Conservation (phyloP, 2,113 vertebrate genomes). For the Ceratotherium simum region DNA sequence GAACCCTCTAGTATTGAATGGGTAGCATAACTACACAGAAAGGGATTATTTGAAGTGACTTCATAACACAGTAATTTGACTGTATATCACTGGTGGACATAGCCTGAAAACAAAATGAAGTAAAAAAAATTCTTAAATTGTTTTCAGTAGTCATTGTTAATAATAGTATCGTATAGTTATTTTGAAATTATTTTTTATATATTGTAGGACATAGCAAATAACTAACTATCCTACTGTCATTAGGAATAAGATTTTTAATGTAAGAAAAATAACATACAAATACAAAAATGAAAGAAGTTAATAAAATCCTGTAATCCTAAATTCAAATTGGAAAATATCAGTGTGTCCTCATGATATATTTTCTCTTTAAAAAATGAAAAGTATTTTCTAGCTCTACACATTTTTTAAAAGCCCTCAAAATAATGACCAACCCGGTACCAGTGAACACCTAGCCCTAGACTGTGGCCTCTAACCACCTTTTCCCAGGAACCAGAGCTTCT, state of each 20-base stretch:
- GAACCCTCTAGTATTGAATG: background rate
- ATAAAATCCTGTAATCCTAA: conserved; percentile 40
- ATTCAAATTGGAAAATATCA: background rate
- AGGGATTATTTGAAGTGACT: conserved; percentile 38
- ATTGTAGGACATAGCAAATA: conserved; percentile 13
- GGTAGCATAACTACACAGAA: background rate
- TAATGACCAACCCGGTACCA: background rate
- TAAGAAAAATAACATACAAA: background rate
- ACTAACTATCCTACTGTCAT: background rate
- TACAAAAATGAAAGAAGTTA: conserved; percentile 6
- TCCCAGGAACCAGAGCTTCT: background rate
- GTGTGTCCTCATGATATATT: background rate
- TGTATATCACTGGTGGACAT: background rate
- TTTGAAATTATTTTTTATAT: background rate
- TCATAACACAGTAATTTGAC: background rate
- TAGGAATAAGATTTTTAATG: conserved; percentile 41
- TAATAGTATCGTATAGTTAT: background rate
- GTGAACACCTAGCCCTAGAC: background rate
- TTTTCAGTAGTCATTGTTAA: conserved; percentile 24
- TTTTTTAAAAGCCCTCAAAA: conserved; percentile 14
- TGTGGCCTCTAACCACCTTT: background rate
- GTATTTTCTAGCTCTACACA: background rate
- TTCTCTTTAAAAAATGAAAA: conserved; percentile 53
- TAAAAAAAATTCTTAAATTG: background rate
- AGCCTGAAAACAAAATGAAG: conserved; percentile 34